Percentiles rank a stretch among this genome's conserved stretches.
phyloP scores from a whole-genome alignment of 2,113 vertebrate species.

The Semnornis frantzii region DNA sequence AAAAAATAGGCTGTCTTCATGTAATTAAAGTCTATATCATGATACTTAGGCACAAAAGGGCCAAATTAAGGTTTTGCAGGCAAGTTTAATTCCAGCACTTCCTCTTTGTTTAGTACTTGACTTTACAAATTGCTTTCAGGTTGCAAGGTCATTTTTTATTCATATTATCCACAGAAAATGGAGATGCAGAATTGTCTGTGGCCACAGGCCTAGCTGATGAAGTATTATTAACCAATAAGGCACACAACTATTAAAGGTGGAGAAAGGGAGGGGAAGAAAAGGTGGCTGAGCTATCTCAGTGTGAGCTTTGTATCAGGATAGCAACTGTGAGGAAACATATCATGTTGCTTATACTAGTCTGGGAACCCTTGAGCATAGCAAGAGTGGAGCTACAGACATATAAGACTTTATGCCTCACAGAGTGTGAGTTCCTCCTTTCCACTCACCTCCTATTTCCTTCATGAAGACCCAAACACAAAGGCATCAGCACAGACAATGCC shows the following conservation, averaged over 20 bases:
- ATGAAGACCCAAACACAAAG: too few species aligned
- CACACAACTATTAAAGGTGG: not conserved
- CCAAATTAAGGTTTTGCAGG: constrained; percentile 42
- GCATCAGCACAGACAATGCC: not conserved
- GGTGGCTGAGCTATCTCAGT: not conserved
- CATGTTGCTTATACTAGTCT: not conserved
- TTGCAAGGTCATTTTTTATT: not conserved
- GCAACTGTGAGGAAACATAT: not conserved
- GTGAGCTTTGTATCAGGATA: not conserved
- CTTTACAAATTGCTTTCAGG: not conserved
- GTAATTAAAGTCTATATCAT: constrained; percentile 38
- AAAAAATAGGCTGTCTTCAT: constrained; percentile 51
- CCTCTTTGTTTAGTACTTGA: constrained; percentile 51
- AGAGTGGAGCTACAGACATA: not conserved
- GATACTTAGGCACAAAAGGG: constrained; percentile 30
- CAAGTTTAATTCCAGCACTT: constrained; percentile 37
- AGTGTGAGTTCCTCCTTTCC: not conserved
- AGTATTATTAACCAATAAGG: not conserved
- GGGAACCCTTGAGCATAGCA: not conserved
- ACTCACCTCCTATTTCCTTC: not conserved
- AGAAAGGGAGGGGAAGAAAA: not conserved
- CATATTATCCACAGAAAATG: not conserved
- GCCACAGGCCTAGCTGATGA: not conserved
- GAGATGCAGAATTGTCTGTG: not conserved
- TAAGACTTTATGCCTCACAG: not conserved